Conservation (phyloP, 1,140 invertebrate species). For the Aphaenogaster floridana region DNA sequence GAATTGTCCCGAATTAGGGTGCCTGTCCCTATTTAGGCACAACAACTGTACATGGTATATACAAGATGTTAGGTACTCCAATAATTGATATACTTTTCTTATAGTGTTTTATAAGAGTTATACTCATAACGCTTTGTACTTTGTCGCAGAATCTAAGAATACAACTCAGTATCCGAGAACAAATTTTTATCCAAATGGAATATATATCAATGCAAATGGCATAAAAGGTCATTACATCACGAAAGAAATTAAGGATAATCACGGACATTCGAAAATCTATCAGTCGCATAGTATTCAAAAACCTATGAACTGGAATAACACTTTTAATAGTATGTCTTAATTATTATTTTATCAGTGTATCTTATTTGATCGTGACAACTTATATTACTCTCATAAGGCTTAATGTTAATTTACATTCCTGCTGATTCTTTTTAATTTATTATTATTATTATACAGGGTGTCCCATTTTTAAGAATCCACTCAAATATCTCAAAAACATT, state of each 20-base stretch:
- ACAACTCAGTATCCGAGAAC: conserved; percentile 17
- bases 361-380: background rate
- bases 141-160: conserved; percentile 54
- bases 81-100: background rate
- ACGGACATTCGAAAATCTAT: conserved; percentile 77
- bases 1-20: too few species aligned
- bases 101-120: background rate
- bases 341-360: background rate
- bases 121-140: background rate
- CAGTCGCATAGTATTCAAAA: conserved; percentile 21
- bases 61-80: background rate
- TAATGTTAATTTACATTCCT: background rate
- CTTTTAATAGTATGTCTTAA: conserved; percentile 36
- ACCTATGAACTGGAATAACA: conserved; percentile 5
- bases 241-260: conserved; percentile 76
- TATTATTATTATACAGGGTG: background rate
- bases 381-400: background rate
- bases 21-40: too few species aligned
- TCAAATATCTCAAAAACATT: too few species aligned
- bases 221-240: conserved; percentile 76
- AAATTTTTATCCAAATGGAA: conserved; percentile 62
- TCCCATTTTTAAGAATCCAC: too few species aligned
- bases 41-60: background rate
- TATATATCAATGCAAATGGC: conserved; percentile 75
- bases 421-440: background rate